These are phyloP conservation scores for Antheraea assamensis DNA, from an alignment of 2,888 invertebrate genomes.

Conservation along the genomic window DNA sequence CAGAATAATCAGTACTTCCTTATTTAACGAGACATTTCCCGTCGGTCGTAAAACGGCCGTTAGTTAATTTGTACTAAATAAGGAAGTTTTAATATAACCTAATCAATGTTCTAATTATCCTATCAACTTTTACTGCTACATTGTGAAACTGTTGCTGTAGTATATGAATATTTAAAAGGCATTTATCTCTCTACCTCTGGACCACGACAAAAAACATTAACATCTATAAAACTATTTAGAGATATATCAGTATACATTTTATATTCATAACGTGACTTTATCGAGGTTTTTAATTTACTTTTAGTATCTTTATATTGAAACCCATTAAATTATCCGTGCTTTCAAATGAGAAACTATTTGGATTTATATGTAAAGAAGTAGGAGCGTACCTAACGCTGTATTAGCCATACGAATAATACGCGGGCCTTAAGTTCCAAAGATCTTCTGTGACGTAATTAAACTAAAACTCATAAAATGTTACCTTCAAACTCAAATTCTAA, in stretches of 20 bases:
- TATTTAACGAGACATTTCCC: constrained; percentile 55
- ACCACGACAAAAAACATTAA: neutral
- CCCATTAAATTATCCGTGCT: neutral
- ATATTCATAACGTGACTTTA: neutral
- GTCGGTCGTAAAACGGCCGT: constrained; percentile 36
- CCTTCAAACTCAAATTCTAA: too few relatives aligned
- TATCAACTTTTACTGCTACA: constrained; percentile 7
- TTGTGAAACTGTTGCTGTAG: neutral
- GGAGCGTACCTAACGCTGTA: too few relatives aligned
- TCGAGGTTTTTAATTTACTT: neutral
- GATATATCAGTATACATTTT: neutral
- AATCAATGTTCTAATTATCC: constrained; percentile 21
- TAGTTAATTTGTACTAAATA: constrained; percentile 19
- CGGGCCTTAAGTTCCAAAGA: too few relatives aligned
- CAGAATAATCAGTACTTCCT: constrained; percentile 49
- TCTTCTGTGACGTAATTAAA: too few relatives aligned
- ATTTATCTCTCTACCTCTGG: neutral
- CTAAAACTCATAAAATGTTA: too few relatives aligned
- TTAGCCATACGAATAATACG: too few relatives aligned
- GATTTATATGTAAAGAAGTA: neutral
- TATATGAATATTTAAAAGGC: neutral
- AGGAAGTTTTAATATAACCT: constrained; percentile 20
- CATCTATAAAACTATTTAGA: neutral
- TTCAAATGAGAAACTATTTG: neutral
- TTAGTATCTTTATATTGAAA: neutral